These are phyloP conservation scores for Morpho helenor DNA, from an alignment of 2,888 invertebrate genomes.

Conservation along the genomic window DNA sequence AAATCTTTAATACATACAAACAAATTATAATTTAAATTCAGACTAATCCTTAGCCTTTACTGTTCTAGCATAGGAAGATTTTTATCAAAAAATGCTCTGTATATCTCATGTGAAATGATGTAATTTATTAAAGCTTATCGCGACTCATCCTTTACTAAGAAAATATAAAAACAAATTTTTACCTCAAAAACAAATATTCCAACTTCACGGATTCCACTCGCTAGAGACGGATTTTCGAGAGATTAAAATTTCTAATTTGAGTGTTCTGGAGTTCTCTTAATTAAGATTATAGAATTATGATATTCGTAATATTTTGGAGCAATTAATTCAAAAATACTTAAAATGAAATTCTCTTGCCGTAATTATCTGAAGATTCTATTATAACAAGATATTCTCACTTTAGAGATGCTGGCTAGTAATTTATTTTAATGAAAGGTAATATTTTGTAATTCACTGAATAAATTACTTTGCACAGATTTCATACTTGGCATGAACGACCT, in stretches of 20 bases:
- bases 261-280: slow-evolving; percentile 66
- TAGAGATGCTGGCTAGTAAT: slow-evolving; percentile 31
- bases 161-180: slow-evolving; percentile 24
- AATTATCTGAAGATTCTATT: slow-evolving; percentile 57
- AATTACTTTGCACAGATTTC: background rate
- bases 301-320: slow-evolving; percentile 71
- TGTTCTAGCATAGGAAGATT: too few relatives aligned
- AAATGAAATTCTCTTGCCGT: slow-evolving; percentile 47
- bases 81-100: too few relatives aligned
- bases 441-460: slow-evolving; percentile 2
- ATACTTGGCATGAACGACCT: background rate
- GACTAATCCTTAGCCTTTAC: too few relatives aligned
- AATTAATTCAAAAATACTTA: slow-evolving; percentile 69
- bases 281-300: slow-evolving; percentile 75
- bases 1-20: too few relatives aligned
- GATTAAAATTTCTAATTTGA: slow-evolving; percentile 71
- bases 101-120: background rate
- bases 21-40: too few relatives aligned
- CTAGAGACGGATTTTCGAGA: slow-evolving; percentile 51
- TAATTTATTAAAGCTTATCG: slow-evolving; percentile 20
- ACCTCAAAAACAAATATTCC: slow-evolving; percentile 39
- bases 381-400: slow-evolving; percentile 38
- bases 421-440: slow-evolving; percentile 12
- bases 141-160: slow-evolving; percentile 19
- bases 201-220: slow-evolving; percentile 44